Evolutionary conservation across 2,113 vertebrate genomes (phyloP).

Genomic region (Anarrhichthys ocellatus): DNA sequence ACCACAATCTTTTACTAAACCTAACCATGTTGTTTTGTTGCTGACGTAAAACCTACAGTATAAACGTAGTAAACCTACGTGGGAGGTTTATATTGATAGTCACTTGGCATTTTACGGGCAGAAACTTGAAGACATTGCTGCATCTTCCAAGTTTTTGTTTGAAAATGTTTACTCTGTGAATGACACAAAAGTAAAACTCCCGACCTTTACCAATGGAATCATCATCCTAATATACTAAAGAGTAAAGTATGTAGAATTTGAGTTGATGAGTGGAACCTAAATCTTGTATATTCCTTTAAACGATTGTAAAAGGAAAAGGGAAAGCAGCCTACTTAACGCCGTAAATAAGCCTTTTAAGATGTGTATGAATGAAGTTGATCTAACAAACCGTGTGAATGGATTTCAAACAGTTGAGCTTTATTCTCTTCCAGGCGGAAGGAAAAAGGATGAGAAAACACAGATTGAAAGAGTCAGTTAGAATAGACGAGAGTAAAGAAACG

Average conservation of each 20-base stretch:
- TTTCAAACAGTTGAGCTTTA: constrained; percentile 20
- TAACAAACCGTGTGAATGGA: constrained; percentile 37
- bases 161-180: background rate
- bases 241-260: background rate
- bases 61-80: background rate
- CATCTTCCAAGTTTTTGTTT: background rate
- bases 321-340: background rate
- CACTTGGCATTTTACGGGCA: too few relatives aligned
- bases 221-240: background rate
- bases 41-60: background rate
- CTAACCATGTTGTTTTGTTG: background rate
- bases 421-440: constrained; percentile 15
- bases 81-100: background rate
- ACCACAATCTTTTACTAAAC: background rate
- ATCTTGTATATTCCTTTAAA: constrained; percentile 14
- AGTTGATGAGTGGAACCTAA: background rate
- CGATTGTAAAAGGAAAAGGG: background rate
- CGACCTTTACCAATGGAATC: background rate
- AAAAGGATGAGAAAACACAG: constrained; percentile 27
- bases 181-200: background rate
- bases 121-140: background rate
- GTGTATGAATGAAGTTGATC: constrained; percentile 25
- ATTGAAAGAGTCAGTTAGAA: constrained; percentile 47
- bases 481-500: constrained; percentile 24
- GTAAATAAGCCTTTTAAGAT: constrained; percentile 7